phyloP scores from a whole-genome alignment of 2,113 vertebrate species.

The Ammodytes dubius region DNA sequence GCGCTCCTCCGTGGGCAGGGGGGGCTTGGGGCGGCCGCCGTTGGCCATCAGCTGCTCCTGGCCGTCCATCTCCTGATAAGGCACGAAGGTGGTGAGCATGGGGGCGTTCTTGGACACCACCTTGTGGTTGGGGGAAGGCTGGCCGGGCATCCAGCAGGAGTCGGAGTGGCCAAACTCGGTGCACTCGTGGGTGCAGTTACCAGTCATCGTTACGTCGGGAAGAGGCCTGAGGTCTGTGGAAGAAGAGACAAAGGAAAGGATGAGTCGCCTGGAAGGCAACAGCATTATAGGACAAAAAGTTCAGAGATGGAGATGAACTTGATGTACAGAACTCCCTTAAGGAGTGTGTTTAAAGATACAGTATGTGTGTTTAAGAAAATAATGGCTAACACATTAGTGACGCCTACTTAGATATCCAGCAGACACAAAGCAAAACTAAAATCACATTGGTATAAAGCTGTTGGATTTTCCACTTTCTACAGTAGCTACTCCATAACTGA shows the following conservation, averaged over 20 bases:
- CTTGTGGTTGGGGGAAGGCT: conserved; percentile 93
- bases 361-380: no score
- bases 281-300: background rate
- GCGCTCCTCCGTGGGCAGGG: conserved; percentile 89
- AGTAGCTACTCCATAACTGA: background rate
- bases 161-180: conserved; percentile 98
- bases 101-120: conserved; percentile 89
- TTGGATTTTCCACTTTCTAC: no score
- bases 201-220: conserved; percentile 98
- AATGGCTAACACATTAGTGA: no score
- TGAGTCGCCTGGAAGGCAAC: background rate
- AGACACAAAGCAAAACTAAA: no score
- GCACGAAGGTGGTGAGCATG: conserved; percentile 99
- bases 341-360: no score
- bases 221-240: conserved; percentile 93
- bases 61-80: conserved; percentile 98
- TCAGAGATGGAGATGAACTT: conserved; percentile 1
- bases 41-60: conserved; percentile 92
- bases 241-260: background rate
- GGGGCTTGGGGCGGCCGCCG: conserved; percentile 94
- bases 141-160: conserved; percentile 99
- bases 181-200: conserved; percentile 97
- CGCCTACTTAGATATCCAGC: no score
- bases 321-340: background rate
- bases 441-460: no score